A percentile compares a stretch with the other conserved stretches of the same genome.
Conservation (phyloP, 2,888 invertebrate species). For the Noctua pronuba region DNA sequence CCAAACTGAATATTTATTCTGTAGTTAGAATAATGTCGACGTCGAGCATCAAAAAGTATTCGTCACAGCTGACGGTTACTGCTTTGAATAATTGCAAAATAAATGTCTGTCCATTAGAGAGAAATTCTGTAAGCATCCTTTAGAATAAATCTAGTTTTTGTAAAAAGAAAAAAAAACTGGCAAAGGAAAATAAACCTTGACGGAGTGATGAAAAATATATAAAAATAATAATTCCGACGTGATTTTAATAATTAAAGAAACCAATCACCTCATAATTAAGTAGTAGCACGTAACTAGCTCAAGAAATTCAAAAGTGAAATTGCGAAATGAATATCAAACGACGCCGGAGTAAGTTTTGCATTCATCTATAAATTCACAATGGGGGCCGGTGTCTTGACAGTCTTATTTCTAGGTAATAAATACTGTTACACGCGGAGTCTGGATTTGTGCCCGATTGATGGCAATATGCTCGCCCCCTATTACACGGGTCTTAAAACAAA, state of each 20-base stretch:
- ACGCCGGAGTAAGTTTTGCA: slow-evolving; percentile 49
- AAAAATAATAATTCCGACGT: slow-evolving; percentile 1
- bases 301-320: slow-evolving; percentile 67
- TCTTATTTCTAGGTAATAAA: slow-evolving; percentile 42
- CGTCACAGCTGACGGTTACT: slow-evolving; percentile 58
- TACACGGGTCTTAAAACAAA: too few species aligned
- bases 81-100: slow-evolving; percentile 63
- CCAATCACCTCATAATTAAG: slow-evolving; percentile 58
- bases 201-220: background rate
- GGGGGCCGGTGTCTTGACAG: slow-evolving; percentile 33
- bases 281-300: slow-evolving; percentile 62
- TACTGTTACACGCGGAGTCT: too few species aligned
- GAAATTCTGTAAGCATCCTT: slow-evolving; percentile 27
- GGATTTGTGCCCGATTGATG: too few species aligned
- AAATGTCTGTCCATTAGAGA: slow-evolving; percentile 51
- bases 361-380: slow-evolving; percentile 61
- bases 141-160: background rate
- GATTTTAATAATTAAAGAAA: slow-evolving; percentile 43
- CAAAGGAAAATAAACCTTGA: background rate
- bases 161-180: slow-evolving; percentile 10
- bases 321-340: slow-evolving; percentile 62
- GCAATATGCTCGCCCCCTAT: too few species aligned
- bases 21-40: slow-evolving; percentile 56
- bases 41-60: slow-evolving; percentile 57
- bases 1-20: slow-evolving; percentile 60